Conservation (phyloP, 1,140 invertebrate species). For the Aplysia californica region DNA sequence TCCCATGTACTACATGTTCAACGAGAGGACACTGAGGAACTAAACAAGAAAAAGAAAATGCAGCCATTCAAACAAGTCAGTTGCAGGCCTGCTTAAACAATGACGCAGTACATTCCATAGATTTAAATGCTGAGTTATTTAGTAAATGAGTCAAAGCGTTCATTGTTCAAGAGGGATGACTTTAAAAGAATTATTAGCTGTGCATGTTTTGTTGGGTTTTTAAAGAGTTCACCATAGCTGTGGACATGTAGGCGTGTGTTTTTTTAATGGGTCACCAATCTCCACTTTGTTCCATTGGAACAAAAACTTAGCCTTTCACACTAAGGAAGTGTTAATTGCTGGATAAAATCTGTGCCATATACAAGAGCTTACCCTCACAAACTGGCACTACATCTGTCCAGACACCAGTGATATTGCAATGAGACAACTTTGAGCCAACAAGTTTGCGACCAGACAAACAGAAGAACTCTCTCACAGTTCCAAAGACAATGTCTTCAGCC, state of each 20-base stretch:
- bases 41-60: background rate
- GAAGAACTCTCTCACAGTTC: slow-evolving; percentile 35
- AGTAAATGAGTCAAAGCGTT: no score
- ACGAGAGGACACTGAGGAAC: slow-evolving; percentile 1
- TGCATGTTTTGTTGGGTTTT: background rate
- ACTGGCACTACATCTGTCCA: slow-evolving; percentile 45
- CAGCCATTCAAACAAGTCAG: background rate
- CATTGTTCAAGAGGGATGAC: no score
- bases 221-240: background rate
- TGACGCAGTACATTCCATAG: no score
- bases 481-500: slow-evolving; percentile 39
- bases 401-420: slow-evolving; percentile 41
- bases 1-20: background rate
- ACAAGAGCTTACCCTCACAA: slow-evolving; percentile 50
- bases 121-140: no score
- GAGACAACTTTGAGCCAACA: slow-evolving; percentile 40
- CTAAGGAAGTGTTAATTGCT: no score
- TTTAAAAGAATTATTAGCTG: background rate
- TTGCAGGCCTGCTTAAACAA: background rate
- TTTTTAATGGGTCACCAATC: background rate
- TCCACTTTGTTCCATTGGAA: background rate
- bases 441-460: slow-evolving; percentile 43
- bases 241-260: background rate
- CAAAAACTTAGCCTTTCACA: slow-evolving; percentile 11
- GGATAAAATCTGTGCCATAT: no score